These are phyloP conservation scores for Sceloporus tristichus DNA, from an alignment of 2,113 vertebrate species.

Conservation along the genomic window DNA sequence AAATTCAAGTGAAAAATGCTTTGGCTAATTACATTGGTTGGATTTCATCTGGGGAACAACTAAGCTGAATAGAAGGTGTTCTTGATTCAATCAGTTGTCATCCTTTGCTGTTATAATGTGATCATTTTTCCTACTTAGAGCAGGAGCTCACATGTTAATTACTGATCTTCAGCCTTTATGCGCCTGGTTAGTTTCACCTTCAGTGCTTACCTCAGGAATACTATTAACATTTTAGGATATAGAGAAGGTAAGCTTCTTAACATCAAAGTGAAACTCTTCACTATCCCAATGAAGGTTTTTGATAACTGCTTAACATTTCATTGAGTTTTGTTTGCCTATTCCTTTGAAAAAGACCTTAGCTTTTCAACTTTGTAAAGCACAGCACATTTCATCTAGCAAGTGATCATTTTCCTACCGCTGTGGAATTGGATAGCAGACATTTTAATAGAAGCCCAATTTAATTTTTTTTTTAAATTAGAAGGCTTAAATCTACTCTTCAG, in stretches of 20 bases:
- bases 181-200: not conserved
- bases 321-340: not conserved
- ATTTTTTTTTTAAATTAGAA: not conserved
- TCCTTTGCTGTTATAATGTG: not conserved
- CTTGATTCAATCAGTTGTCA: conserved; percentile 20
- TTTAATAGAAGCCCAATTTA: not conserved
- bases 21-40: not conserved
- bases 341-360: not conserved
- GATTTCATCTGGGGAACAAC: not conserved
- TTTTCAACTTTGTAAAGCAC: not conserved
- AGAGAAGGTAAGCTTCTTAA: not conserved
- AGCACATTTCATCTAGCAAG: not conserved
- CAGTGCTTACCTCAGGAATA: not conserved
- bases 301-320: not conserved
- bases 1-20: not conserved
- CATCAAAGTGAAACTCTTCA: not conserved
- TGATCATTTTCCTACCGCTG: not conserved
- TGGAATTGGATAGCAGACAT: not conserved
- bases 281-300: not conserved
- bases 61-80: not conserved
- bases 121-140: not conserved
- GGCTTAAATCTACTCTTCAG: not conserved
- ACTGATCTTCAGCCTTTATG: not conserved
- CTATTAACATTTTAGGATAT: not conserved
- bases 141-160: not conserved